A percentile compares a stretch with the other conserved stretches of the same genome.
Conservation (phyloP, 1,140 invertebrate species). For the Apis mellifera region Amel_HAv3.1 CM009937.2:898001-898500, state of each 20-base stretch:
- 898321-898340: neutral
- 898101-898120: neutral
- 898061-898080: neutral
- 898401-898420: neutral
- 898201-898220: too few species aligned
- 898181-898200: too few species aligned
- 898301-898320: neutral
- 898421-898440: too few species aligned
- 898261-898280: too few species aligned
- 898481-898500: too few species aligned
- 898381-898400: neutral
- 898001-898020: conserved; percentile 23
- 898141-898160: too few species aligned
- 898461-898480: too few species aligned
- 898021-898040: neutral
- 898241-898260: neutral
- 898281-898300: neutral
- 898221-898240: neutral
- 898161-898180: too few species aligned
- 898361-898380: neutral
- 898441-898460: too few species aligned
- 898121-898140: too few species aligned
- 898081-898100: neutral
- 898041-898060: neutral
- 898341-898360: neutral